phyloP scores from a whole-genome alignment of 2,888 invertebrate species.

The Drosophila nr. medialis region DNA sequence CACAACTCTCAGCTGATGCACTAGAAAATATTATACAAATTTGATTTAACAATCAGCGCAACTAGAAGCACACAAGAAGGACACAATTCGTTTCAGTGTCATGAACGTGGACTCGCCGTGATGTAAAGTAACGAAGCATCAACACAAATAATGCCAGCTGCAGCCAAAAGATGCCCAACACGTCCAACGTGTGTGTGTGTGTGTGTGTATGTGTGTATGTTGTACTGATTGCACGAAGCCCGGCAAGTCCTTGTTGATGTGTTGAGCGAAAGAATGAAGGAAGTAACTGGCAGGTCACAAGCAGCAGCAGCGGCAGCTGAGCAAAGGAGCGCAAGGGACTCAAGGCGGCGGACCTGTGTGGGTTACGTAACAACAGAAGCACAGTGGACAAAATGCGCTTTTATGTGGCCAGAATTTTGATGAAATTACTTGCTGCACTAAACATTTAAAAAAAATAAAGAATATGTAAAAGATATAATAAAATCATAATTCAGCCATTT shows the following conservation, averaged over 20 bases:
- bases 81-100: constrained; percentile 42
- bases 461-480: background rate
- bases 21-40: constrained; percentile 38
- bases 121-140: constrained; percentile 57
- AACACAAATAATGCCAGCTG: constrained; percentile 39
- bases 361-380: constrained; percentile 10
- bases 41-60: constrained; percentile 48
- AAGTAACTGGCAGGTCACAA: constrained; percentile 50
- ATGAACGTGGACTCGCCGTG: constrained; percentile 38
- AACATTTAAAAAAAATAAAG: background rate
- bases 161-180: constrained; percentile 21
- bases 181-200: background rate
- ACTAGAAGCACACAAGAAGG: constrained; percentile 49
- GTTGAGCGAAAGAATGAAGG: constrained; percentile 69
- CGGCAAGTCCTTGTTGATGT: constrained; percentile 77
- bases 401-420: background rate
- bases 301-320: background rate
- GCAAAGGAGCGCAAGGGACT: constrained; percentile 22
- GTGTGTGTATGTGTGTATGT: constrained; percentile 11
- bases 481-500: no score
- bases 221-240: constrained; percentile 67
- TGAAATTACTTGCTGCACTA: no score
- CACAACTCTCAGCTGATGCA: constrained; percentile 6
- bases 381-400: constrained; percentile 16
- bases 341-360: constrained; percentile 50